A percentile compares a stretch with the other conserved stretches of the same genome.
phyloP scores from a whole-genome alignment of 2,113 vertebrate genomes.

The Gymnogyps californianus region DNA sequence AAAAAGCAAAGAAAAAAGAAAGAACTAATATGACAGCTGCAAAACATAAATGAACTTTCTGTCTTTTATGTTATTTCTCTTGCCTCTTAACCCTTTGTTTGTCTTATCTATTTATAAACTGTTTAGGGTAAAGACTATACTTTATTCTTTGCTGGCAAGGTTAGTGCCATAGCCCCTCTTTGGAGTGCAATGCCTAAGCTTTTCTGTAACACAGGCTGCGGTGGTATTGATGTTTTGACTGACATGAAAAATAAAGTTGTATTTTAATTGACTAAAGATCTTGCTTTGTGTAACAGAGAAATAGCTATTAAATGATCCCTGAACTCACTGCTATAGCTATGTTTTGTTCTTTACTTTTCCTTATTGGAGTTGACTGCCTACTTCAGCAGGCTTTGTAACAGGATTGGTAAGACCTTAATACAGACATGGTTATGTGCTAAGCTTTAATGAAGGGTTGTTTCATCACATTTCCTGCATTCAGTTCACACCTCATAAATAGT shows the following conservation, averaged over 20 bases:
- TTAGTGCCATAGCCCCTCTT: neutral
- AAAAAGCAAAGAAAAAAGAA: neutral
- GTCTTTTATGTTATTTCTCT: neutral
- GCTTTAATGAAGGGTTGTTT: neutral
- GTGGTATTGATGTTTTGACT: neutral
- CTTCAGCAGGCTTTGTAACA: neutral
- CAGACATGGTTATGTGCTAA: neutral
- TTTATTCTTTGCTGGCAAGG: neutral
- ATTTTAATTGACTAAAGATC: neutral
- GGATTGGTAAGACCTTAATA: neutral
- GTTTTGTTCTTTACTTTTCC: neutral
- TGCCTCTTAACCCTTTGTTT: neutral
- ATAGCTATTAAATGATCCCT: neutral
- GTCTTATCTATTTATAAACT: neutral
- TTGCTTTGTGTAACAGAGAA: neutral
- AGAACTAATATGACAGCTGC: neutral
- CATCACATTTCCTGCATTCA: neutral
- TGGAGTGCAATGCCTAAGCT: neutral
- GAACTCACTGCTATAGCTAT: neutral
- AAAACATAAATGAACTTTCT: neutral
- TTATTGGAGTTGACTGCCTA: neutral
- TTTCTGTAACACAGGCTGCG: neutral
- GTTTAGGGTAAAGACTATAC: neutral
- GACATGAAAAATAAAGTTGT: neutral
- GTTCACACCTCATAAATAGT: neutral